Percentiles rank a stretch among this genome's conserved stretches.
These are phyloP conservation scores for Pteronotus mesoamericanus DNA, from an alignment of 2,797 vertebrate species.

Conservation along the genomic window DNA sequence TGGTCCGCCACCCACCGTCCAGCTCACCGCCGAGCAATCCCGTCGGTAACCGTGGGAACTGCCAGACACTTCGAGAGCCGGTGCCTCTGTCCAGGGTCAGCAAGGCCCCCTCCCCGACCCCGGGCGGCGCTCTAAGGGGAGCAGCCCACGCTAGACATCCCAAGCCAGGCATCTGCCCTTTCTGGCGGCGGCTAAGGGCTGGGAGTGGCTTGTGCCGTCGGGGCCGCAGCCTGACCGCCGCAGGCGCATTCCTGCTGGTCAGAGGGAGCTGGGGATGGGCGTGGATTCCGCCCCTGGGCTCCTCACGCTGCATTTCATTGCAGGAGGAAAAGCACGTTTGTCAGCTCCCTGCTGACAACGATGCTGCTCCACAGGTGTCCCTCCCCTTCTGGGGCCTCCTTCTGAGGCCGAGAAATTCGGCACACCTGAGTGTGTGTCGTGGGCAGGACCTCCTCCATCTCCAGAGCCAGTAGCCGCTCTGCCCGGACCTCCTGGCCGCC, in stretches of 20 bases:
- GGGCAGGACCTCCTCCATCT: neutral
- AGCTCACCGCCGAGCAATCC: neutral
- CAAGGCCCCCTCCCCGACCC: too few relatives aligned
- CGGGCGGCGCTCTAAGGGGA: neutral
- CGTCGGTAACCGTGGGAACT: neutral
- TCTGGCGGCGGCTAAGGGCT: neutral
- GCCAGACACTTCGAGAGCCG: neutral
- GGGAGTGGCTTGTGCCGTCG: too few relatives aligned
- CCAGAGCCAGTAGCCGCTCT: neutral
- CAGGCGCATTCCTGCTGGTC: neutral
- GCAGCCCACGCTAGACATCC: neutral
- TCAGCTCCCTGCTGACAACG: too few relatives aligned
- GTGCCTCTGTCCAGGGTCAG: neutral
- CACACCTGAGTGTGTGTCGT: neutral
- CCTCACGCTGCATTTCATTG: neutral
- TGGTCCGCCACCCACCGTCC: neutral
- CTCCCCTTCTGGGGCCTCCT: neutral
- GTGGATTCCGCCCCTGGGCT: accelerated
- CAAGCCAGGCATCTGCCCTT: neutral
- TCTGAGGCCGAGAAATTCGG: neutral
- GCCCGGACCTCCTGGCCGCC: neutral
- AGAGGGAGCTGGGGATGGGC: accelerated
- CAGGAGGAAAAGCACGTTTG: too few relatives aligned
- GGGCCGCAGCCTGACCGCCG: accelerated
- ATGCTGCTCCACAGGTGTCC: neutral